phyloP scores from a whole-genome alignment of 2,888 invertebrate genomes.

The Hydropsyche betteni region DNA sequence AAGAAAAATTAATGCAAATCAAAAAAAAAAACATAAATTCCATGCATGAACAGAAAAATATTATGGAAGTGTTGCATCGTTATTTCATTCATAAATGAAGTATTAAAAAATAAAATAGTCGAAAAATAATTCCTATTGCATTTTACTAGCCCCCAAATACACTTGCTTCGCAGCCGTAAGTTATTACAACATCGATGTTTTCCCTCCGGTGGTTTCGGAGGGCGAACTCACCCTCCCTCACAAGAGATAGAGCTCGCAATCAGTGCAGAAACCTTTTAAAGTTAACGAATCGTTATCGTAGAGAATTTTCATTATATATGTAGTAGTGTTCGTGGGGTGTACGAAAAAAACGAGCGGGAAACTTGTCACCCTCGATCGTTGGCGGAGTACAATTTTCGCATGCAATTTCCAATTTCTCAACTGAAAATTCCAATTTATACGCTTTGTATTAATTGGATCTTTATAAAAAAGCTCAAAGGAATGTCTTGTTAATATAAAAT shows the following conservation, averaged over 20 bases:
- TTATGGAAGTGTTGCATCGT: not conserved
- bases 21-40: not conserved
- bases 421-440: not conserved
- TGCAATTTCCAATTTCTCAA: slow-evolving; percentile 21
- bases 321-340: slow-evolving; percentile 3
- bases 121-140: not conserved
- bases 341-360: not conserved
- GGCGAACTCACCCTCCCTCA: slow-evolving; percentile 37
- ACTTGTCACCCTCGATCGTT: not conserved
- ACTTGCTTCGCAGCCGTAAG: slow-evolving; percentile 32
- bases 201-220: slow-evolving; percentile 41
- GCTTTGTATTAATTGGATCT: not conserved
- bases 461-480: no score
- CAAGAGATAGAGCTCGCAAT: slow-evolving; percentile 42
- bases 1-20: no score
- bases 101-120: no score
- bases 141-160: not conserved
- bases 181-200: slow-evolving; percentile 37
- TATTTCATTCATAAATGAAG: not conserved
- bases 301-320: slow-evolving; percentile 51
- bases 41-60: not conserved
- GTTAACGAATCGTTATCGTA: slow-evolving; percentile 52
- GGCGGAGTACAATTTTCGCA: slow-evolving; percentile 16
- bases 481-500: no score
- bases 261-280: slow-evolving; percentile 52